phyloP scores from a whole-genome alignment of 2,797 vertebrate genomes.

The Melanotaenia nigrans region DNA sequence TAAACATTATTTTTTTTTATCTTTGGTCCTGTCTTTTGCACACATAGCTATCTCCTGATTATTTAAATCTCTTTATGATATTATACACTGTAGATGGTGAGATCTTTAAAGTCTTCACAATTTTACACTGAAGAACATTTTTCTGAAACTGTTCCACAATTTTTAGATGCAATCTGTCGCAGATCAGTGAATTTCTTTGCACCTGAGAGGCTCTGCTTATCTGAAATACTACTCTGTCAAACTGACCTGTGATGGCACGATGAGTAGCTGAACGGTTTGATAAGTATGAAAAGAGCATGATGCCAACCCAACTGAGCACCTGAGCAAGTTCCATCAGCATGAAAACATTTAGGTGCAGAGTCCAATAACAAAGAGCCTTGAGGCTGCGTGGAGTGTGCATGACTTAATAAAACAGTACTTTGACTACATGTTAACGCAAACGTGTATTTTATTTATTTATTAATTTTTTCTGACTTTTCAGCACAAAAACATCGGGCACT shows the following conservation, averaged over 20 bases:
- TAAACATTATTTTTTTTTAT: neutral
- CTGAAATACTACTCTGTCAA: neutral
- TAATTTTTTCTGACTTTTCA: neutral
- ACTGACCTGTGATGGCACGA: neutral
- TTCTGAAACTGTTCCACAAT: no score
- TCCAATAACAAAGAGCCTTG: no score
- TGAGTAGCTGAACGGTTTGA: no score
- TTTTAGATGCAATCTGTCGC: no score
- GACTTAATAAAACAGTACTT: neutral
- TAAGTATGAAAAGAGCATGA: no score
- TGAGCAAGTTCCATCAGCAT: no score
- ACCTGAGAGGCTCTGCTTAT: neutral
- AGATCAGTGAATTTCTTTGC: neutral
- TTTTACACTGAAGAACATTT: no score
- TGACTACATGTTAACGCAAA: neutral
- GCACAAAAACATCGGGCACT: neutral
- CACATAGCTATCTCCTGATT: neutral
- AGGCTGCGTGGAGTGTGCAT: no score
- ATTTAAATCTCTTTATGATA: neutral
- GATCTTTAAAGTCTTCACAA: no score
- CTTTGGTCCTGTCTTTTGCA: neutral
- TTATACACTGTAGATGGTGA: neutral
- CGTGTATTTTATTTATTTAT: neutral
- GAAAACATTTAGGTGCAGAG: no score
- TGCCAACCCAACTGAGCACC: no score